These are phyloP conservation scores for Deilephila elpenor DNA, from an alignment of 2,888 invertebrate species.

Conservation along the genomic window DNA sequence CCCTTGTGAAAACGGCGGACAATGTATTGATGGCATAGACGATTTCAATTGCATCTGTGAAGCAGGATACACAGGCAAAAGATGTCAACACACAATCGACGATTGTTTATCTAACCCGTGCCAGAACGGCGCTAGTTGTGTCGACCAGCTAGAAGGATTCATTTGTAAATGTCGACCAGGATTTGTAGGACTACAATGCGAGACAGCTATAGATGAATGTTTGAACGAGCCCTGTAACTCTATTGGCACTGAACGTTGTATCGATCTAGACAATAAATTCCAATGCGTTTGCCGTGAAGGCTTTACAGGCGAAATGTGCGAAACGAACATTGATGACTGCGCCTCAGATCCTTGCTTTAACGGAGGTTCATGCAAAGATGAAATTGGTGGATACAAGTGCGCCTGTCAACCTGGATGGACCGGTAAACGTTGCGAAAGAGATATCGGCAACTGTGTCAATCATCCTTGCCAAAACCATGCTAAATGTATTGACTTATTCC, in stretches of 20 bases:
- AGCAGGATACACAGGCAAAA: slow-evolving; percentile 96
- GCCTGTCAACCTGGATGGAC: slow-evolving; percentile 94
- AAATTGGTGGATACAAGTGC: slow-evolving; percentile 93
- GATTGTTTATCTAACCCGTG: slow-evolving; percentile 96
- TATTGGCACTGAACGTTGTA: slow-evolving; percentile 94
- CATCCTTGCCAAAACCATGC: slow-evolving; percentile 97
- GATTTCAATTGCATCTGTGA: slow-evolving; percentile 95
- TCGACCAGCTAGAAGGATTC: slow-evolving; percentile 95
- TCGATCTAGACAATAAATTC: slow-evolving; percentile 94
- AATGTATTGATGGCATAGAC: slow-evolving; percentile 94
- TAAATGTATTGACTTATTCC: slow-evolving; percentile 95
- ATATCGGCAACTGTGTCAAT: slow-evolving; percentile 94
- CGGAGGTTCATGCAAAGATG: slow-evolving; percentile 94
- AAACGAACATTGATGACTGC: slow-evolving; percentile 95
- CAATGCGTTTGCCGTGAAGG: slow-evolving; percentile 95
- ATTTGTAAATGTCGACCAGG: slow-evolving; percentile 97
- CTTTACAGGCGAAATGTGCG: slow-evolving; percentile 93
- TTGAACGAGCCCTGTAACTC: slow-evolving; percentile 95
- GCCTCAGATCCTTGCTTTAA: slow-evolving; percentile 93
- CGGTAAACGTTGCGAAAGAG: slow-evolving; percentile 92
- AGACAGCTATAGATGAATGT: slow-evolving; percentile 96
- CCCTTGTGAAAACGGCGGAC: slow-evolving; percentile 96
- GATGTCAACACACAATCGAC: slow-evolving; percentile 96
- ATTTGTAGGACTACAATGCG: slow-evolving; percentile 96
- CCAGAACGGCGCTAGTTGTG: slow-evolving; percentile 95